Conservation (phyloP, 2,113 vertebrate genomes). For the Ceyx cyanopectus region DNA sequence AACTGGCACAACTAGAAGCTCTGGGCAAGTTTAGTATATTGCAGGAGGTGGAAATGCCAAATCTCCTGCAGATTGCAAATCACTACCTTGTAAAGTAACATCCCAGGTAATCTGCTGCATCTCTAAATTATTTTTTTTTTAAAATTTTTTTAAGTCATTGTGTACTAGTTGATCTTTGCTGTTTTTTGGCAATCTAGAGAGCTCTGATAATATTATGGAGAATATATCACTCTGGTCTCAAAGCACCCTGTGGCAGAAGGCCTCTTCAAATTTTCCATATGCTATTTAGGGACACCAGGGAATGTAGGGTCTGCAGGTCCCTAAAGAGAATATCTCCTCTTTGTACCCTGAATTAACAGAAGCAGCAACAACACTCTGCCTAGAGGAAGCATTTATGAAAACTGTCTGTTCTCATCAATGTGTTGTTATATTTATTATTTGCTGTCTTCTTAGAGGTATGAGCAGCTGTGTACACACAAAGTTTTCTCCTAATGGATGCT, state of each 20-base stretch:
- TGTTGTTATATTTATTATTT: not conserved
- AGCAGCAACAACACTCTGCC: not conserved
- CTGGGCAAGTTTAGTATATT: not conserved
- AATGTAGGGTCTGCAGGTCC: not conserved
- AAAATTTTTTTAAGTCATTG: not conserved
- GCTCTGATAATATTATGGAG: not conserved
- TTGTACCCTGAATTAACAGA: not conserved
- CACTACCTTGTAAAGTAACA: not conserved
- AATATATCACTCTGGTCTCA: not conserved
- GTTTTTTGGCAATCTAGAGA: not conserved
- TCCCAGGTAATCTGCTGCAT: not conserved
- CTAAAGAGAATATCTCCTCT: not conserved
- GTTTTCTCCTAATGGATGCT: not conserved
- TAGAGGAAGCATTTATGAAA: not conserved
- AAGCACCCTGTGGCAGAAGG: not conserved
- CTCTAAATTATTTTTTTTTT: rapidly evolving
- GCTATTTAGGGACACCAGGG: not conserved
- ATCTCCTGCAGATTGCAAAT: not conserved
- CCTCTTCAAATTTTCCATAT: not conserved
- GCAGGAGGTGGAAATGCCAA: rapidly evolving
- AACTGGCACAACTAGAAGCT: not conserved
- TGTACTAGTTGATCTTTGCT: not conserved
- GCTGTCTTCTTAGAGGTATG: not conserved
- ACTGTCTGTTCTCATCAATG: not conserved
- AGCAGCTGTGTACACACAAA: not conserved